Base-by-base conservation (phyloP, 2,113 vertebrate species). In the Leptobrachium leishanense region DNA sequence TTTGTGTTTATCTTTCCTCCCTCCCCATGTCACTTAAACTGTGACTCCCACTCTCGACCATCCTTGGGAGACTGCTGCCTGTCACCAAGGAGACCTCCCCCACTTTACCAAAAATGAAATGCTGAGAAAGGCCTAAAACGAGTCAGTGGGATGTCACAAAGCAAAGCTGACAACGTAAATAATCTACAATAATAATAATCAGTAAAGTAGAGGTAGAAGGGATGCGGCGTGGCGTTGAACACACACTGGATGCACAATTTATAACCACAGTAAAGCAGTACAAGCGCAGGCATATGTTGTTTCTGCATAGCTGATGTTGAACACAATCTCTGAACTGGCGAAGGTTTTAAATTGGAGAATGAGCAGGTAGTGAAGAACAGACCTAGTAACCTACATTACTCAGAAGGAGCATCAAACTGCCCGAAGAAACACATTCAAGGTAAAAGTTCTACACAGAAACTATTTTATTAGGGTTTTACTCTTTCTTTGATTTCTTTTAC, bases 51-150 rank as follows among this genome's bases (percentile, higher is more conserved):
- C 83, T 54, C 69, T 42, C 71, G 42, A 50, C n/a, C 57, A 82
- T 85, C 82, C 74, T 76, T 43, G 10, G 70, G 82, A 82, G 78
- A 81, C 84, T 80, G 43, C 81, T 78, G 82, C 82, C 84, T 85
- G 84, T 89, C 83, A 78, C 82, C 85, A 87, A 89, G 84, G 88
- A 77, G 79, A 87, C 83, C 68, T 78, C 82, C 77, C 81, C 13
- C 86, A 90, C 84, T 81, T 85, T 82, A 81, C 85, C 78, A 77
- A 80, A 82, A 82, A 44, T 31, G 7, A 76, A 64, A 63, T 62
- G 71, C 66, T 40, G 12, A 54, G 2, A 2, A 11, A 10, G 8
- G 70, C 20, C 20, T 69, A 74, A 71, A 83, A 75, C 40, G 62
- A 86, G 85, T 82, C 78, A 72, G 46, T 31, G 20, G 82, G 64